A percentile compares a stretch with the other conserved stretches of the same genome.
Evolutionary conservation across 2,888 invertebrate species (phyloP).

Genomic region (Heteromyza rotundicornis): DNA sequence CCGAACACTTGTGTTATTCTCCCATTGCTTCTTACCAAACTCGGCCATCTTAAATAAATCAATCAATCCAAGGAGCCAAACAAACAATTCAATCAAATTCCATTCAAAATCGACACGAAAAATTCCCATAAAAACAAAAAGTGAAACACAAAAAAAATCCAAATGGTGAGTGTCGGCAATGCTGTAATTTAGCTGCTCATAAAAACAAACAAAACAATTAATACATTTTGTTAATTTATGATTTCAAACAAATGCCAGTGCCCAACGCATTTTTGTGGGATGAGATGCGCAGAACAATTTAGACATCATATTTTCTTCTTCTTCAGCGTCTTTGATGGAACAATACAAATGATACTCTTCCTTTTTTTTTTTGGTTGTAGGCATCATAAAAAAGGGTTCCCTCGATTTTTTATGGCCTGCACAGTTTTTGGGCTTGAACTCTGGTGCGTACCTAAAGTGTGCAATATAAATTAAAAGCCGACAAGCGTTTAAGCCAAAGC

Average conservation of each 20-base stretch:
- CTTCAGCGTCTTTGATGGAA: too few species aligned
- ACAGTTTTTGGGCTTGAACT: background rate
- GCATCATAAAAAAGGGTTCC: conserved; percentile 1
- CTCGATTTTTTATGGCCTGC: background rate
- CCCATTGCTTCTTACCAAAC: too few species aligned
- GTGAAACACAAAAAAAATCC: background rate
- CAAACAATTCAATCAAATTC: too few species aligned
- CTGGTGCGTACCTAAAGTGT: conserved; percentile 29
- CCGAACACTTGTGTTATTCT: too few species aligned
- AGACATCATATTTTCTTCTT: conserved; percentile 44
- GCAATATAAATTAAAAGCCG: conserved; percentile 60
- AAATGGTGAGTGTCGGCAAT: background rate
- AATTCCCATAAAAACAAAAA: conserved; percentile 3
- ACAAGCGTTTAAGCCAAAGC: conserved; percentile 39
- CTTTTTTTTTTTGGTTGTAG: background rate
- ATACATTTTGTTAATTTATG: conserved; percentile 59
- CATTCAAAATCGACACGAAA: too few species aligned
- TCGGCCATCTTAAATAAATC: too few species aligned
- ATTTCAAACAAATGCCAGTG: conserved; percentile 53
- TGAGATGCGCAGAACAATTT: too few species aligned
- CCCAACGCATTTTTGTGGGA: conserved; percentile 42
- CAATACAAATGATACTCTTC: background rate
- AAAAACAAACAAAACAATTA: conserved; percentile 56
- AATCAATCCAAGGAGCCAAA: too few species aligned
- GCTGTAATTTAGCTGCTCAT: conserved; percentile 32